Conservation (phyloP, 2,888 invertebrate genomes). For the Trissolcus japonicus region DNA sequence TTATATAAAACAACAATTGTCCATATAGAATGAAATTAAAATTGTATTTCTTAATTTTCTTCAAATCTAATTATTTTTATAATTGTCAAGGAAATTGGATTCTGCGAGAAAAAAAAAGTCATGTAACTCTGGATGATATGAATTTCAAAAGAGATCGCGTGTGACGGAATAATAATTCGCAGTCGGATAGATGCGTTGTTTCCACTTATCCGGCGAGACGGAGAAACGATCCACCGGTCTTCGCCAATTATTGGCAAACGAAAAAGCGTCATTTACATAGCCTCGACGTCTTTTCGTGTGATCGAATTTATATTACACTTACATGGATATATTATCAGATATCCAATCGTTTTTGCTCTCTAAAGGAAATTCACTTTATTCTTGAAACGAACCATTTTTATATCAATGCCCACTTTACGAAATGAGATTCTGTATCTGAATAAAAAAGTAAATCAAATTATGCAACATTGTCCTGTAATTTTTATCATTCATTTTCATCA, state of each 20-base stretch:
- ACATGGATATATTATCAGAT: conserved; percentile 31
- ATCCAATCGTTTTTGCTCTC: conserved; percentile 7
- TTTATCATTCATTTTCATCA: too few species aligned
- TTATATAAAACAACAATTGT: too few species aligned
- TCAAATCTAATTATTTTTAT: too few species aligned
- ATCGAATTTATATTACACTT: conserved; percentile 47
- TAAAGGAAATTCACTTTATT: conserved; percentile 15
- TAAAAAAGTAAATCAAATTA: too few species aligned
- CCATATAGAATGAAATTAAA: neutral
- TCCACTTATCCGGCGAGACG: conserved; percentile 36
- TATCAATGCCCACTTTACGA: conserved; percentile 1
- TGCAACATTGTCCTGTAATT: too few species aligned
- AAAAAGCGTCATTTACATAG: conserved; percentile 53
- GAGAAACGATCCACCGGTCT: conserved; percentile 45
- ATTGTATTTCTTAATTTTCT: too few species aligned
- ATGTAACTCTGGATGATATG: neutral
- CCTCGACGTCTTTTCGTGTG: conserved; percentile 37
- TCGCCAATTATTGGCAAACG: conserved; percentile 50
- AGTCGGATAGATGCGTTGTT: conserved; percentile 35
- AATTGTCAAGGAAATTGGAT: neutral
- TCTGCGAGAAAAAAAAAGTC: neutral
- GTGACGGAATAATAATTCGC: conserved; percentile 52
- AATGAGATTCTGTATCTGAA: conserved; percentile 10
- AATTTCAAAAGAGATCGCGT: conserved; percentile 36
- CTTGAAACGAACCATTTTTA: conserved; percentile 2